A percentile compares a stretch with the other conserved stretches of the same genome.
Conservation (phyloP, 2,888 invertebrate species). For the Pandemis heparana region DNA sequence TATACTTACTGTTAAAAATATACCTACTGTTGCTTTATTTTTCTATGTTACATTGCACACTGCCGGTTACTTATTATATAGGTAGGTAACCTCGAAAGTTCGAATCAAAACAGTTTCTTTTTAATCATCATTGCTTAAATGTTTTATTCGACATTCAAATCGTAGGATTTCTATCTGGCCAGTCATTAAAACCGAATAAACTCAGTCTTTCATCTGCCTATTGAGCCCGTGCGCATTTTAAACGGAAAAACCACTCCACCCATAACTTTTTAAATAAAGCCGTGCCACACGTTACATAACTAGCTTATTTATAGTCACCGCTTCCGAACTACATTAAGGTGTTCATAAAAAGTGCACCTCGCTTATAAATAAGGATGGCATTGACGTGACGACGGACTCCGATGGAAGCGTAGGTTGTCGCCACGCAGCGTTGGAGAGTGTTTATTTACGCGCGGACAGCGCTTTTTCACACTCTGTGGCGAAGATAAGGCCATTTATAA, state of each 20-base stretch:
- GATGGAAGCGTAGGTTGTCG: constrained; percentile 22
- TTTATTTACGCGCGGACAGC: constrained; percentile 12
- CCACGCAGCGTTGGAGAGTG: constrained; percentile 3
- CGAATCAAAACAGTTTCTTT: not conserved
- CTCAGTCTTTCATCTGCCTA: not conserved
- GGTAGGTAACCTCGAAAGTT: no score
- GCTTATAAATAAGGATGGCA: constrained; percentile 22
- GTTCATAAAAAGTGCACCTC: constrained; percentile 37
- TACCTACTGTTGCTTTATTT: no score
- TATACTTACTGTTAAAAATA: no score
- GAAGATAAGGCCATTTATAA: not conserved
- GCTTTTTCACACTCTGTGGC: constrained; percentile 5
- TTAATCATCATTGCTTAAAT: not conserved
- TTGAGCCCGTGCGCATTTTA: not conserved
- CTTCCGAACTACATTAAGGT: constrained; percentile 40
- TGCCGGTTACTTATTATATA: no score
- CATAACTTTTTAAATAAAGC: constrained; percentile 22
- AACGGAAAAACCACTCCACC: not conserved
- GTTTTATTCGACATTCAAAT: not conserved
- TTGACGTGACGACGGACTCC: constrained; percentile 8
- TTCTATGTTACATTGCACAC: no score
- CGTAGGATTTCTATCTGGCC: not conserved
- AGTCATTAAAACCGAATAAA: not conserved
- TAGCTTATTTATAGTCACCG: constrained; percentile 35
- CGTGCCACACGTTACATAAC: constrained; percentile 29